Percentiles rank a stretch among this genome's conserved stretches.
Evolutionary conservation across 2,113 vertebrate species (phyloP).

Genomic region (Myrmophylax atrothorax): DNA sequence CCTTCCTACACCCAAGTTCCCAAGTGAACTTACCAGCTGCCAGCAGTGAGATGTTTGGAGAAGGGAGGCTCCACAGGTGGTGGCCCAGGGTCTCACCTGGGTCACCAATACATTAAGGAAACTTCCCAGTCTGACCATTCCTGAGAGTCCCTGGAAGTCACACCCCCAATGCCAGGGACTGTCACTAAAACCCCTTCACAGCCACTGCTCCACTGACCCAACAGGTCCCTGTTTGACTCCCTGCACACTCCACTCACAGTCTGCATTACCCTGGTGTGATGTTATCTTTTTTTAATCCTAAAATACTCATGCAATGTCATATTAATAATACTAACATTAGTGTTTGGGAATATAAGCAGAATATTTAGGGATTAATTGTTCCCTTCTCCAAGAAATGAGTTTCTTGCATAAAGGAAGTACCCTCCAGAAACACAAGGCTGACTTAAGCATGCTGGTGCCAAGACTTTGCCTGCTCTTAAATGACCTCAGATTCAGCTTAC

Average conservation of each 20-base stretch:
- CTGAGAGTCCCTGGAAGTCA: background rate
- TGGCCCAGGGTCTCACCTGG: too few species aligned
- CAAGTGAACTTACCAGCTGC: too few species aligned
- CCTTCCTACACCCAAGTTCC: background rate
- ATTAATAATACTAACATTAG: background rate
- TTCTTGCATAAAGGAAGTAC: background rate
- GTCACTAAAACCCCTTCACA: background rate
- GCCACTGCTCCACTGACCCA: fast-evolving
- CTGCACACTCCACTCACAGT: background rate
- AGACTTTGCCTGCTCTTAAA: background rate
- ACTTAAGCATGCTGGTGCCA: background rate
- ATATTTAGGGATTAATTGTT: background rate
- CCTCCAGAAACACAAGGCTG: background rate
- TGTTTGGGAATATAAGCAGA: background rate
- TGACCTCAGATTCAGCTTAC: background rate
- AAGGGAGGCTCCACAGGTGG: fast-evolving
- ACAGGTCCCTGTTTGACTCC: background rate
- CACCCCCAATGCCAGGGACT: background rate
- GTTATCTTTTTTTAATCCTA: background rate
- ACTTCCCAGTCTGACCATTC: background rate
- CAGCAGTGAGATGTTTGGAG: fast-evolving
- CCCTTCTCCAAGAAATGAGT: background rate
- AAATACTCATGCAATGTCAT: background rate
- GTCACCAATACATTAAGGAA: background rate
- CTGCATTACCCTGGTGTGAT: background rate